Conservation (phyloP, 2,888 invertebrate species). For the Apamea epomidion region DNA sequence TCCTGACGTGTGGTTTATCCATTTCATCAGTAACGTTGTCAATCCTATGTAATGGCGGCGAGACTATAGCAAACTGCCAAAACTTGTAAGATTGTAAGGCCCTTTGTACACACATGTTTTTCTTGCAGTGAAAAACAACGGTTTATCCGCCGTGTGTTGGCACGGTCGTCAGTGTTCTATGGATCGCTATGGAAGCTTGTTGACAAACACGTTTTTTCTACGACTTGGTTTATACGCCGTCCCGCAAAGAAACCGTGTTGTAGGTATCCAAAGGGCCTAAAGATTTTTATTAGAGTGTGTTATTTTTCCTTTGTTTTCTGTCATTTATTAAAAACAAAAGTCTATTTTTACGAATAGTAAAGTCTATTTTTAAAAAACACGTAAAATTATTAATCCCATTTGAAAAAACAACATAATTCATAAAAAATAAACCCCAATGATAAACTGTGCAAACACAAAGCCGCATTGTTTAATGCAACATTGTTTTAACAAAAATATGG, state of each 20-base stretch:
- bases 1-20: not conserved
- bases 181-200: no score
- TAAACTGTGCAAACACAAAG: conserved; percentile 39
- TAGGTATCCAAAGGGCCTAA: no score
- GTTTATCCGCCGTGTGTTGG: no score
- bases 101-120: no score
- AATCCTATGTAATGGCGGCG: not conserved
- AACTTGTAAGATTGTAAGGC: no score
- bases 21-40: not conserved
- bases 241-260: no score
- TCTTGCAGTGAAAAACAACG: no score
- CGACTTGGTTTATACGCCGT: no score
- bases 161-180: no score
- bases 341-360: not conserved
- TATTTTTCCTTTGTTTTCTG: not conserved
- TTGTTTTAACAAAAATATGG: conserved; percentile 61
- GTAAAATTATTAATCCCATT: not conserved
- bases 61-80: not conserved
- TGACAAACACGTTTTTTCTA: no score
- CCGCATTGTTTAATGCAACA: conserved; percentile 53
- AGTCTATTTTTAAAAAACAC: no score
- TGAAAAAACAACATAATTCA: not conserved
- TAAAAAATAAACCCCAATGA: conserved; percentile 21
- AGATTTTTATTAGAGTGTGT: not conserved
- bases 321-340: not conserved